phyloP scores from a whole-genome alignment of 1,140 invertebrate species.

The Phocides pigmalion region DNA sequence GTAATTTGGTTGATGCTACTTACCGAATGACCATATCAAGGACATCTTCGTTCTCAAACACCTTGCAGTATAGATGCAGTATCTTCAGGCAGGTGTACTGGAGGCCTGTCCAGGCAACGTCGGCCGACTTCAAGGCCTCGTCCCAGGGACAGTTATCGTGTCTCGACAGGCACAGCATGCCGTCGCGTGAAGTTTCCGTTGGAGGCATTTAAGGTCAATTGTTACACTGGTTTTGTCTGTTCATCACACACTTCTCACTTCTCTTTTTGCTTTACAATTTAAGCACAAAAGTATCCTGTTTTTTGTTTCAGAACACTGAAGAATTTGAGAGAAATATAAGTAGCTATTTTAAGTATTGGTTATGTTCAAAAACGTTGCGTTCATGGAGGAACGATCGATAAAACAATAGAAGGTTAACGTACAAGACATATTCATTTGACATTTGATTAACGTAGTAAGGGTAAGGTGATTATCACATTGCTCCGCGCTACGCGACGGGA shows the following conservation, averaged over 20 bases:
- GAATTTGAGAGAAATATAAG: too few species aligned
- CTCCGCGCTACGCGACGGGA: too few species aligned
- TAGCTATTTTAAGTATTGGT: not conserved
- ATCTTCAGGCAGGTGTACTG: constrained; percentile 91
- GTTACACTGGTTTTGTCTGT: constrained; percentile 23
- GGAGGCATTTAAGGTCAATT: constrained; percentile 73
- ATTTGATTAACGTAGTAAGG: too few species aligned
- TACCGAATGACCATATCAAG: constrained; percentile 92
- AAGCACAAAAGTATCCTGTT: too few species aligned
- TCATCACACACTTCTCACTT: not conserved
- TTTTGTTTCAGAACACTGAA: too few species aligned
- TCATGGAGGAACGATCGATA: constrained; percentile 15
- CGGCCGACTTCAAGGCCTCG: constrained; percentile 79
- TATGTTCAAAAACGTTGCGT: not conserved
- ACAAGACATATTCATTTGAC: not conserved
- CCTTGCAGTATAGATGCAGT: constrained; percentile 92
- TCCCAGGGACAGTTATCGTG: constrained; percentile 85
- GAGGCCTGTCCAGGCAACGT: constrained; percentile 90
- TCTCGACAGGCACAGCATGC: constrained; percentile 85
- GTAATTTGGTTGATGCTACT: constrained; percentile 46
- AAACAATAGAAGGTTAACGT: not conserved
- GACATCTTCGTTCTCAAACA: constrained; percentile 91
- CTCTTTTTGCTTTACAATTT: too few species aligned
- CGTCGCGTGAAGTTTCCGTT: constrained; percentile 67
- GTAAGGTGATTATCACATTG: too few species aligned